Evolutionary conservation across 1,140 invertebrate species (phyloP).

Genomic region (Grapholita molesta): DNA sequence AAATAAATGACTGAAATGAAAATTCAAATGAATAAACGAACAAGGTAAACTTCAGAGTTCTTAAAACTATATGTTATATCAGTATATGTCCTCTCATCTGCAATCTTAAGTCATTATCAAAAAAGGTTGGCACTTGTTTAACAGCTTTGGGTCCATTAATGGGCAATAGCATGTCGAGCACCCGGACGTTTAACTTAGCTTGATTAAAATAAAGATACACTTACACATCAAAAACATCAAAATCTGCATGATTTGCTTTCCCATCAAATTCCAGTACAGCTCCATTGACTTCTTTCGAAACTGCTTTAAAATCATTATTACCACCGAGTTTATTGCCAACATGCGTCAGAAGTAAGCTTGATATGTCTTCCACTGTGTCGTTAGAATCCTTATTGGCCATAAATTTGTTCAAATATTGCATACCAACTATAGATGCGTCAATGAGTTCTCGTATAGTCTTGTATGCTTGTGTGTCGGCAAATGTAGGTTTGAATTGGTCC

Average conservation of each 20-base stretch:
- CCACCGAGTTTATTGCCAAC: slow-evolving; percentile 18
- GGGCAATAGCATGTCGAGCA: too few relatives aligned
- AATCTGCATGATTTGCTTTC: slow-evolving; percentile 27
- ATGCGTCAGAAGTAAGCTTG: slow-evolving; percentile 19
- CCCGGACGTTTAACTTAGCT: not conserved
- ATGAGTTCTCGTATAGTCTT: slow-evolving; percentile 46
- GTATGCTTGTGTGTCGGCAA: slow-evolving; percentile 59
- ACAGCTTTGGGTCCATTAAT: too few relatives aligned
- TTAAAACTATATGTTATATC: too few relatives aligned
- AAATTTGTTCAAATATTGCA: slow-evolving; percentile 54
- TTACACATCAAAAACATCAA: slow-evolving; percentile 54
- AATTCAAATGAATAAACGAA: too few relatives aligned
- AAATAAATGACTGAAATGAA: too few relatives aligned
- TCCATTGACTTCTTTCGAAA: slow-evolving; percentile 43
- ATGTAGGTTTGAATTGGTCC: slow-evolving; percentile 57
- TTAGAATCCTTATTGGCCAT: slow-evolving; percentile 27
- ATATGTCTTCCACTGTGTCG: slow-evolving; percentile 11
- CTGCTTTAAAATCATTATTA: slow-evolving; percentile 27
- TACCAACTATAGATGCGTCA: slow-evolving; percentile 35
- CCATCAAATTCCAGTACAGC: slow-evolving; percentile 38
- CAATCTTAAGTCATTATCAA: too few relatives aligned
- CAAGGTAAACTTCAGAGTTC: too few relatives aligned
- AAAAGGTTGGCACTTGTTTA: too few relatives aligned
- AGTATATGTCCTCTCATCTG: too few relatives aligned
- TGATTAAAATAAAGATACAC: slow-evolving; percentile 21